These are phyloP conservation scores for Carollia perspicillata DNA, from an alignment of 2,113 vertebrate species.

Conservation along the genomic window DNA sequence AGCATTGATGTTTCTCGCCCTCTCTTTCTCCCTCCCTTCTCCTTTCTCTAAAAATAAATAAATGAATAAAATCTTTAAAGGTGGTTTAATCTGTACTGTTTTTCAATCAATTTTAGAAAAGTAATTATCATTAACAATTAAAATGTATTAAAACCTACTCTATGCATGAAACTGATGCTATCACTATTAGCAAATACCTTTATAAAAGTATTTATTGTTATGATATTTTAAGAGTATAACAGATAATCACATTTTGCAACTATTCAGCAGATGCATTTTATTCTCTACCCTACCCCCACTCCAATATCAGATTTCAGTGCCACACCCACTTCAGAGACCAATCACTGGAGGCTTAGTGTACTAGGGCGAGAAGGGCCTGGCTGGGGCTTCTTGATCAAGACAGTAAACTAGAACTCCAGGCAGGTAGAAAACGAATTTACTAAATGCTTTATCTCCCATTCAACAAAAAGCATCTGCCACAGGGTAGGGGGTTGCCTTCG, in stretches of 20 bases:
- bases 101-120: not conserved
- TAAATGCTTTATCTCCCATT: not conserved
- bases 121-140: not conserved
- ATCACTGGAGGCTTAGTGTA: not conserved
- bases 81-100: not conserved
- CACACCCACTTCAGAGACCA: not conserved
- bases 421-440: not conserved
- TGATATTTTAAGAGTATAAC: not conserved
- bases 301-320: not conserved
- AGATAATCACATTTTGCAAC: not conserved
- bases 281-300: not conserved
- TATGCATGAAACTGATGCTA: not conserved
- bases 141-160: not conserved
- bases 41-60: too few species aligned
- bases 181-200: not conserved
- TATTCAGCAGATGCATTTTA: not conserved
- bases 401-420: not conserved
- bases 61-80: not conserved
- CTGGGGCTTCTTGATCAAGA: not conserved
- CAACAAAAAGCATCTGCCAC: not conserved
- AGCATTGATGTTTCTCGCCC: too few species aligned
- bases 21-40: too few species aligned
- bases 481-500: not conserved
- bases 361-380: not conserved
- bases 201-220: not conserved